Evolutionary conservation across 2,888 invertebrate species (phyloP).

Genomic region (Pandemis cinnamomeana): DNA sequence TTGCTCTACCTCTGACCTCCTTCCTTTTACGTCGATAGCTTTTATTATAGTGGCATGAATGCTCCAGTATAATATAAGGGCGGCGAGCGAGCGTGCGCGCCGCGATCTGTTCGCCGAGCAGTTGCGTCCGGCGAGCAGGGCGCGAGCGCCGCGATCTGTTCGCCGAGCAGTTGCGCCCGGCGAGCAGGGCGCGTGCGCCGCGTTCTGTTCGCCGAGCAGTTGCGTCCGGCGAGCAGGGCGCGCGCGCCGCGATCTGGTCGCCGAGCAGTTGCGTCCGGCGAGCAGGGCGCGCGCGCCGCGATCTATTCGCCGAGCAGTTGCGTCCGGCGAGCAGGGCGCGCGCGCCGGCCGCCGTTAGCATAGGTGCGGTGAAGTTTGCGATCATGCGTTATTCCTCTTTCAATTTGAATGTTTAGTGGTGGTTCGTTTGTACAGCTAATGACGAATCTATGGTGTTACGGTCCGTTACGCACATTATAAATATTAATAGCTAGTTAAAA

Average conservation of each 20-base stretch:
- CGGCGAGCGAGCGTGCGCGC: conserved; percentile 10
- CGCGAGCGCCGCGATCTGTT: conserved; percentile 24
- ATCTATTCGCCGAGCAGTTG: not conserved
- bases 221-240: conserved; percentile 2
- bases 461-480: conserved; percentile 71
- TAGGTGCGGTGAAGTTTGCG: conserved; percentile 41
- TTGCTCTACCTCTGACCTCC: conserved; percentile 42
- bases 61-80: conserved; percentile 35
- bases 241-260: conserved; percentile 1
- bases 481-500: conserved; percentile 55
- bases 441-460: conserved; percentile 67
- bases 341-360: conserved; percentile 35
- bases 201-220: not conserved
- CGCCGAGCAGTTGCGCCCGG: too few species aligned
- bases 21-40: conserved; percentile 41
- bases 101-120: not conserved
- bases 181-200: conserved; percentile 13
- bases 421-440: conserved; percentile 68
- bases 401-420: conserved; percentile 43
- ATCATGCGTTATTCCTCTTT: conserved; percentile 43
- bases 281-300: conserved; percentile 9
- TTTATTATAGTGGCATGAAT: conserved; percentile 40
- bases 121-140: not conserved
- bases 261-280: not conserved
- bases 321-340: not conserved